Evolutionary conservation across 2,113 vertebrate genomes (phyloP), one percentile per base, ranked within the genome.

Genomic region (Embiotoca jacksoni): DNA sequence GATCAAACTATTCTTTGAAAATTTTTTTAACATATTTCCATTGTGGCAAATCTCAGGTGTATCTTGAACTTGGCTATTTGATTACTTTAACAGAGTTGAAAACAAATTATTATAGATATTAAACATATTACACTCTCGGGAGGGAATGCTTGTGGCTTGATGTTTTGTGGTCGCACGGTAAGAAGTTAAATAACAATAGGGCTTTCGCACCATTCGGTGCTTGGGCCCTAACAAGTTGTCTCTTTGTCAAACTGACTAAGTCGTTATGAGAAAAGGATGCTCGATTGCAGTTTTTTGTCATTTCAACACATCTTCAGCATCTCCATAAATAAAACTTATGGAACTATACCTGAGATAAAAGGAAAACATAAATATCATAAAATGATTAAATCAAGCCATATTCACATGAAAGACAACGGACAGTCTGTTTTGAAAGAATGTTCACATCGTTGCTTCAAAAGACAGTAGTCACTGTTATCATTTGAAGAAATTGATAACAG

Each of bases 401-500:
- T 58, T 39, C 55, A 87, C 92, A 90, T 88, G 83, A 92, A 93
- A 95, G 94, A 90, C 92, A 93, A 94, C 82, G 86, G 90, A 90
- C 93, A 92, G 92, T 92, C 90, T 92, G 91, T 94, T 75, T 92
- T 94, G 93, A 93, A 93, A 93, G 94, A 95, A 94, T 95, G 94
- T 94, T 94, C 91, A 94, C 94, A 94, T 94, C 65, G 68, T 81
- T 87, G 92, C 94, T 97, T 98, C 95, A 97, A 97, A 97, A 94
- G 85, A 75, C 84, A 91, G 89, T 82, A 93, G 94, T 67, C 92
- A 92, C 94, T 96, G 95, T 94, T 96, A 96, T 96, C 96, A 94
- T 95, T 94, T 92, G 90, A 85, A 92, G 87, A 96, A 97, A 97
- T 96, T 96, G 95, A 97, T 95, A 96, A 95, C 97, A 97, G 96